phyloP scores from a whole-genome alignment of 2,113 vertebrate species.

The Lagopus leucura region DNA sequence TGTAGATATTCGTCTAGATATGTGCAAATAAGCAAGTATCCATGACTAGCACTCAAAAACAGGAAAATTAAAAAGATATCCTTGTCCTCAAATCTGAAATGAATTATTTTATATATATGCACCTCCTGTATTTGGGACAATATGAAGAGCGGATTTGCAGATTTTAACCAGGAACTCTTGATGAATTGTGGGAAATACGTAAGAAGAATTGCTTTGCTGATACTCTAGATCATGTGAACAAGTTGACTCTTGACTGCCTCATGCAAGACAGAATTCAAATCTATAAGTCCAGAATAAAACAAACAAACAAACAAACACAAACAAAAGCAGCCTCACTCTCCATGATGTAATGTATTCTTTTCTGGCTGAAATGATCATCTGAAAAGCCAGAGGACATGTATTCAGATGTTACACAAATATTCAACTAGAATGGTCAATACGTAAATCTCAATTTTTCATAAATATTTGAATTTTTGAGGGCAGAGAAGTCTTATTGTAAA shows the following conservation, averaged over 20 bases:
- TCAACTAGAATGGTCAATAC: background rate
- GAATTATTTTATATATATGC: background rate
- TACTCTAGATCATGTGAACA: background rate
- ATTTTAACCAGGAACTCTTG: background rate
- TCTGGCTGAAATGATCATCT: background rate
- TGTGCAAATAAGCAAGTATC: conserved; percentile 38
- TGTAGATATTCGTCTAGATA: conserved; percentile 50
- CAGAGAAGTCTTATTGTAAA: background rate
- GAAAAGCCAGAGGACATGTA: background rate
- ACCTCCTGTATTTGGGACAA: background rate
- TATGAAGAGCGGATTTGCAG: background rate
- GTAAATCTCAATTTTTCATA: background rate
- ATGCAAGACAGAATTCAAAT: background rate
- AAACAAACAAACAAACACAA: background rate
- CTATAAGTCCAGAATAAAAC: background rate
- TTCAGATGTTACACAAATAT: background rate
- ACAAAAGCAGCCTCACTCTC: background rate
- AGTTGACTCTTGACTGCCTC: background rate
- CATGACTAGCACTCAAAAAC: conserved; percentile 10
- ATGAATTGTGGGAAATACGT: background rate
- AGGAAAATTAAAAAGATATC: background rate
- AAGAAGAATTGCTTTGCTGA: background rate
- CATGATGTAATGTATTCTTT: background rate
- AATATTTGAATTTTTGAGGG: background rate
- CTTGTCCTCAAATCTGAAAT: background rate